Conservation (phyloP, 2,797 vertebrate species). For the Gambelia wislizenii region DNA sequence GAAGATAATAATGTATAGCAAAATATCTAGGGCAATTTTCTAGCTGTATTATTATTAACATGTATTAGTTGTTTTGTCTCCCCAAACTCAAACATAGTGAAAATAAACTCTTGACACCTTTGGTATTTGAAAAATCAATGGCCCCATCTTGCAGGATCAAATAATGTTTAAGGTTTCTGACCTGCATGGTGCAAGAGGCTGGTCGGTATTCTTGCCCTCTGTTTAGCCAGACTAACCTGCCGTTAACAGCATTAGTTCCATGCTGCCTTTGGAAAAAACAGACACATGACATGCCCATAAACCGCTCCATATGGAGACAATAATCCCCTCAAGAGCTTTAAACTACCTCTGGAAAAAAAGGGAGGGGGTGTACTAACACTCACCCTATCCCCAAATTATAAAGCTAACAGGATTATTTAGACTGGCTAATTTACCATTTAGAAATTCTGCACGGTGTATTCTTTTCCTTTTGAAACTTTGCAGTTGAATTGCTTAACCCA, state of each 20-base stretch:
- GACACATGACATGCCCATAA: slow-evolving; percentile 50
- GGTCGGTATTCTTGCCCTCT: slow-evolving; percentile 50
- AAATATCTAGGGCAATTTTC: neutral
- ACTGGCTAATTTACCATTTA: slow-evolving; percentile 43
- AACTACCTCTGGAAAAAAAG: neutral
- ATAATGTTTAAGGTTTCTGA: slow-evolving; percentile 61
- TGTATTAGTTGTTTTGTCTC: neutral
- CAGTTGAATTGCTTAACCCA: slow-evolving; percentile 48
- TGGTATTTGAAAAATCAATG: slow-evolving; percentile 59
- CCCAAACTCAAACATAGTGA: neutral
- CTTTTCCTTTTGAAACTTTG: slow-evolving; percentile 33
- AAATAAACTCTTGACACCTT: slow-evolving; percentile 32
- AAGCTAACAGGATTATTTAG: slow-evolving; percentile 54
- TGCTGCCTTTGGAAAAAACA: slow-evolving; percentile 57
- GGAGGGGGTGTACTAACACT: neutral
- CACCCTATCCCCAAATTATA: neutral
- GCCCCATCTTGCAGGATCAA: slow-evolving; percentile 44
- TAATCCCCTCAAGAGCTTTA: slow-evolving; percentile 52
- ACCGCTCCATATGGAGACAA: slow-evolving; percentile 48
- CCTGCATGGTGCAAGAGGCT: slow-evolving; percentile 45
- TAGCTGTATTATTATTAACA: neutral
- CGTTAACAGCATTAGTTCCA: slow-evolving; percentile 59
- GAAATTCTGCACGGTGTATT: slow-evolving; percentile 36
- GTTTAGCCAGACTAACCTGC: slow-evolving; percentile 51
- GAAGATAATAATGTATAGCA: neutral